These are phyloP conservation scores for Dryococelus australis DNA, from an alignment of 2,888 invertebrate species.

Conservation along the genomic window DNA sequence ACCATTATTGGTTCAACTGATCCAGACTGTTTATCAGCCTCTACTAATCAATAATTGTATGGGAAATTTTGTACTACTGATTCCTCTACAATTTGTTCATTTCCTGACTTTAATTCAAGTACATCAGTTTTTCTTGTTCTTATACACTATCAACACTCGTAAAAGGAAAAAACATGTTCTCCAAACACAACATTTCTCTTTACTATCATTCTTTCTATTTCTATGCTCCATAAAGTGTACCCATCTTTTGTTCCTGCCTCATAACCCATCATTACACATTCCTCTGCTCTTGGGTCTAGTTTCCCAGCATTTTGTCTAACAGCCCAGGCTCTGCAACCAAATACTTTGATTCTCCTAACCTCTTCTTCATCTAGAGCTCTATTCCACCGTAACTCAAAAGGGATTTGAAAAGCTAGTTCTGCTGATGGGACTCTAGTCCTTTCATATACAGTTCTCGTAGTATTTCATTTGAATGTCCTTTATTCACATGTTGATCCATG, in stretches of 20 bases:
- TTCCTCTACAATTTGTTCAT: no score
- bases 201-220: slow-evolving; percentile 19
- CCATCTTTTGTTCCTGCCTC: slow-evolving; percentile 21
- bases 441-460: not conserved
- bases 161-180: slow-evolving; percentile 27
- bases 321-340: slow-evolving; percentile 31
- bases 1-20: not conserved
- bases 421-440: slow-evolving; percentile 26
- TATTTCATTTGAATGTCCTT: no score
- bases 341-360: slow-evolving; percentile 22
- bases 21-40: no score
- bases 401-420: slow-evolving; percentile 28
- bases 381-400: slow-evolving; percentile 27
- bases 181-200: slow-evolving; percentile 6
- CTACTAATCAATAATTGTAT: no score
- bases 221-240: not conserved
- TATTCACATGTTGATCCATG: no score
- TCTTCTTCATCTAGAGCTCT: not conserved
- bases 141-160: no score
- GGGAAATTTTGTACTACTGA: no score
- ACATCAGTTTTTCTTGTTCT: not conserved
- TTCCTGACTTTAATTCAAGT: no score
- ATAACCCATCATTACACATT: slow-evolving; percentile 34
- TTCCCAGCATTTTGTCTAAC: not conserved
- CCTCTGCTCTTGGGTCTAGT: slow-evolving; percentile 28